Conservation (phyloP, 2,888 invertebrate genomes). For the Meteorus colon region DNA sequence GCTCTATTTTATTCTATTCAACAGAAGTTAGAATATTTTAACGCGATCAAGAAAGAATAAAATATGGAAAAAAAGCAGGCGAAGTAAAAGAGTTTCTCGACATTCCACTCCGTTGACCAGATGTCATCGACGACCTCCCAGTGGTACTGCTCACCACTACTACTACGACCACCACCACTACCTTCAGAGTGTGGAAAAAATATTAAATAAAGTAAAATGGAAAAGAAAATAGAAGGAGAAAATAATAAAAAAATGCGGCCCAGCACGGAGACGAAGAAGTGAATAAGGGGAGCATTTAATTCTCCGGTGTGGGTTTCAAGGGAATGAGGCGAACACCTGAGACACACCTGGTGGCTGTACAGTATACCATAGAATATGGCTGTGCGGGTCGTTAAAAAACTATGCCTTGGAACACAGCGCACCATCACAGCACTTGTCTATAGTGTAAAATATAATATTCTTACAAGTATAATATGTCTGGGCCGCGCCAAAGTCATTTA, state of each 20-base stretch:
- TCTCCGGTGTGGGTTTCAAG: conserved; percentile 59
- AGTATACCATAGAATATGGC: conserved; percentile 5
- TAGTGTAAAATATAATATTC: conserved; percentile 13
- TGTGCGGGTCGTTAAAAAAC: conserved; percentile 5
- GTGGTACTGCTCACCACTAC: background rate
- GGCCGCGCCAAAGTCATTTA: conserved; percentile 2
- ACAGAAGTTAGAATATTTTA: background rate
- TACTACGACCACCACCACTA: too few species aligned
- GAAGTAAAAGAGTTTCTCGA: conserved; percentile 52
- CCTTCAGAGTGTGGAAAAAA: background rate
- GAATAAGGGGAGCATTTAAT: conserved; percentile 56
- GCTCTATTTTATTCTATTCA: background rate
- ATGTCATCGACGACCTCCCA: conserved; percentile 62
- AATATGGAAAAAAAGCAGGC: background rate
- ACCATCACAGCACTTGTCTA: conserved; percentile 6
- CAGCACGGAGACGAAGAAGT: conserved; percentile 19
- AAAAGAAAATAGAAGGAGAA: conserved; percentile 18
- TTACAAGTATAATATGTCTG: background rate
- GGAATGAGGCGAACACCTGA: conserved; percentile 37
- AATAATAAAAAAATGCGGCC: conserved; percentile 48
- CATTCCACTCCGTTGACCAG: conserved; percentile 67
- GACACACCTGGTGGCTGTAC: conserved; percentile 19
- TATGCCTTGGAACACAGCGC: background rate
- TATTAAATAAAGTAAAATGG: conserved; percentile 39
- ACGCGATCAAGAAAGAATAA: background rate